Evolutionary conservation across 2,888 invertebrate genomes (phyloP).

Genomic region (Mythimna vitellina): DNA sequence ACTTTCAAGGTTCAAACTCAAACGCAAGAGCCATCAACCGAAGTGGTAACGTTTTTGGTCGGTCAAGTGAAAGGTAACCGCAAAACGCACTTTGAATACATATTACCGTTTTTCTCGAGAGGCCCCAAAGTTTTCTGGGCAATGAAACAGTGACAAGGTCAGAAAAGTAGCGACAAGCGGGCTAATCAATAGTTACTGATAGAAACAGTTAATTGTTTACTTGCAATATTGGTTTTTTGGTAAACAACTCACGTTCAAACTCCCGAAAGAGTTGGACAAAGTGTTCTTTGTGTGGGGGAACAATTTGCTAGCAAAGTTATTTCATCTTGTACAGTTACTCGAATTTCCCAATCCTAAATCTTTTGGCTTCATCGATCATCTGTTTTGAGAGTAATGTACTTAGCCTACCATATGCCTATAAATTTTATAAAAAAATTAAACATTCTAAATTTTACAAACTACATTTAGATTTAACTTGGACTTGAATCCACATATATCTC

Average conservation of each 20-base stretch:
- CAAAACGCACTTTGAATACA: conserved; percentile 73
- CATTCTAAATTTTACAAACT: background rate
- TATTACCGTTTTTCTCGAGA: conserved; percentile 69
- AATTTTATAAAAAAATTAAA: too few relatives aligned
- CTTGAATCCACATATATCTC: background rate
- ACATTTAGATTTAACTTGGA: background rate
- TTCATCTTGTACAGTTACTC: background rate
- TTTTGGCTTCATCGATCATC: too few relatives aligned
- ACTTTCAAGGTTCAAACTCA: conserved; percentile 43
- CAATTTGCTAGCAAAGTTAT: background rate
- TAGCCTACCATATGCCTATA: too few relatives aligned
- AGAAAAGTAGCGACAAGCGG: conserved; percentile 23
- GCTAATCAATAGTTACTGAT: conserved; percentile 43
- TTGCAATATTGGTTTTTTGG: conserved; percentile 22
- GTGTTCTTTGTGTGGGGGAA: background rate
- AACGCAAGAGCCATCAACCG: conserved; percentile 51
- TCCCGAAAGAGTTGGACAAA: conserved; percentile 20
- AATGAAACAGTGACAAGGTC: conserved; percentile 50
- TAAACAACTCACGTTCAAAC: conserved; percentile 31
- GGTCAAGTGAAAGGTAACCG: conserved; percentile 69
- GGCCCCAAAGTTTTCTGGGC: conserved; percentile 63
- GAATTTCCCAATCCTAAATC: background rate
- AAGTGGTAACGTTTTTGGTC: conserved; percentile 64
- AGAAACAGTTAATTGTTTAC: conserved; percentile 41
- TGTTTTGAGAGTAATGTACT: too few relatives aligned